Evolutionary conservation across 2,113 vertebrate species (phyloP).

Genomic region (Marmota flaviventris): DNA sequence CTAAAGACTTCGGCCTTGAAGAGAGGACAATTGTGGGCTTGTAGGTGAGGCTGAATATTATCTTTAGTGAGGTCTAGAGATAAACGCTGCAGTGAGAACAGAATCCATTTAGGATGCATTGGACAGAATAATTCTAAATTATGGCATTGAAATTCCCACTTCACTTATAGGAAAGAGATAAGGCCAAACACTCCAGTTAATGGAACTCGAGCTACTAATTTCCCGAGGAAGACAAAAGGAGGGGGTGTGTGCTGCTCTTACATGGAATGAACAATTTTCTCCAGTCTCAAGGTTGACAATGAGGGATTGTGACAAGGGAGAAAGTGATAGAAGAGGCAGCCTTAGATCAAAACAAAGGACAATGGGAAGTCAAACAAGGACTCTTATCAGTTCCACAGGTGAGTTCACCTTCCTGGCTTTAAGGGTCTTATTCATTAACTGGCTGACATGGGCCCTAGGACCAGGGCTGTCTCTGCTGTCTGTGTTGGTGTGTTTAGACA

Average conservation of each 20-base stretch:
- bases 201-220: conserved; percentile 78
- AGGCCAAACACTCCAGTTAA: conserved; percentile 73
- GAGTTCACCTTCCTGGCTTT: conserved; percentile 68
- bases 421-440: background rate
- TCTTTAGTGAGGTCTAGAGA: conserved; percentile 74
- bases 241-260: conserved; percentile 39
- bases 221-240: conserved; percentile 77
- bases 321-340: conserved; percentile 77
- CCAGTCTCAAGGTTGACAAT: conserved; percentile 64
- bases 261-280: conserved; percentile 69
- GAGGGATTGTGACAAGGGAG: conserved; percentile 70
- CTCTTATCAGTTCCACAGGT: conserved; percentile 64
- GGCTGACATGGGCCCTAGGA: background rate
- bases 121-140: conserved; percentile 74
- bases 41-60: conserved; percentile 63
- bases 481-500: background rate
- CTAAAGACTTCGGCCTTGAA: conserved; percentile 45
- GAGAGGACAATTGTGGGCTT: conserved; percentile 60
- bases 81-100: conserved; percentile 52
- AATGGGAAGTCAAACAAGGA: conserved; percentile 59
- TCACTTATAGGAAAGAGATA: conserved; percentile 72
- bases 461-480: background rate
- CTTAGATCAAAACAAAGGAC: conserved; percentile 65
- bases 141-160: conserved; percentile 75
- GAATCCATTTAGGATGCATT: conserved; percentile 67